Base-by-base conservation (phyloP, 2,113 vertebrate genomes). In the Colius striatus region DNA sequence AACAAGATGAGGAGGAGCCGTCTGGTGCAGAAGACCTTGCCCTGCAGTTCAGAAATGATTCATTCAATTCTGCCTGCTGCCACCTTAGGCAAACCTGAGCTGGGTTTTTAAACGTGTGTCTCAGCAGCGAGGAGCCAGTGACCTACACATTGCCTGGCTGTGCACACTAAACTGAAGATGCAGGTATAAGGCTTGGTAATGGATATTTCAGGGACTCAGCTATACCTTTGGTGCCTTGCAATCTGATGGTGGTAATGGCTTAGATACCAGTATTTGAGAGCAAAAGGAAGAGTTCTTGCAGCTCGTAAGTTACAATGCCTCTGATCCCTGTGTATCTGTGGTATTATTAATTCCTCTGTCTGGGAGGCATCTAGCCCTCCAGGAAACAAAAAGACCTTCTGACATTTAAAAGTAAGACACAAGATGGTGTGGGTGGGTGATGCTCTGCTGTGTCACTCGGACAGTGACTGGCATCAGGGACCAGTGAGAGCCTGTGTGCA, bases 41-140 rank as follows among this genome's bases (percentile, higher is more conserved):
- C 60, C 47, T 20, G 41, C 47, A 11, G 75, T 13, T 72, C 41
- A 23, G 36, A 12, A 62, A 4, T 76, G 22, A 36, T 19, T 32
- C 13, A 41, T 51, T 36, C 76, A 48, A 4, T 2, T 13, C 32
- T n/a, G 26, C 29, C 54, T 19, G n/a, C 58, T 1, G 1, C n/a
- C 27, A 6, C 55, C 19, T 8, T 8, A 32, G 36, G 16, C n/a
- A 21, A 76, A 61, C 12, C 18, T 0, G 0, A 8, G 14, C 25
- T 60, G 78, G 20, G 4, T 13, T 29, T 21, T 48, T 6, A 61
- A 53, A 48, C 1, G 4, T 0, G 0, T 11, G 9, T 50, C 57
- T 80, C 27, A 1, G 51, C 73, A 41, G 68, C 1, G 3, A 74
- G 26, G 51, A 12, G 50, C 6, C 26, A 74, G 66, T 5, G 50